Conservation (phyloP, 2,888 invertebrate species). For the Parelbella ahira region DNA sequence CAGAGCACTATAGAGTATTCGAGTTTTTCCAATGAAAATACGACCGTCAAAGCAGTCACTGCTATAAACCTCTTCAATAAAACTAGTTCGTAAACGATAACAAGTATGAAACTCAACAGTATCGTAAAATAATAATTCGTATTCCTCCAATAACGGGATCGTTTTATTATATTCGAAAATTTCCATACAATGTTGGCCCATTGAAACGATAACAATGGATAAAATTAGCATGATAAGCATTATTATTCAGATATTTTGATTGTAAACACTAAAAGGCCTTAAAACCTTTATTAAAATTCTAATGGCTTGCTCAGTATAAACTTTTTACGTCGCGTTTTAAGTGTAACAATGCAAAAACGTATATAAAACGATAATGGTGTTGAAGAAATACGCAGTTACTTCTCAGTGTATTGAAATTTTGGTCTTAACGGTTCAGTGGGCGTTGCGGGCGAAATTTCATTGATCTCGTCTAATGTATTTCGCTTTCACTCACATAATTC, state of each 20-base stretch:
- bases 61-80: too few species aligned
- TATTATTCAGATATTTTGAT: slow-evolving; percentile 20
- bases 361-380: slow-evolving; percentile 9
- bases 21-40: too few species aligned
- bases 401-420: slow-evolving; percentile 17
- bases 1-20: too few species aligned
- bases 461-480: too few species aligned
- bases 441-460: too few species aligned
- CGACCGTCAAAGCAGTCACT: too few species aligned
- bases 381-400: slow-evolving; percentile 10
- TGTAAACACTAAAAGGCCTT: slow-evolving; percentile 19
- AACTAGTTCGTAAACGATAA: too few species aligned
- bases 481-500: too few species aligned
- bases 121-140: too few species aligned
- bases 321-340: slow-evolving; percentile 10
- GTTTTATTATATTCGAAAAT: slow-evolving; percentile 12
- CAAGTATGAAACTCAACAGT: too few species aligned
- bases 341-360: slow-evolving; percentile 13
- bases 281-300: slow-evolving; percentile 21
- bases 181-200: slow-evolving; percentile 7
- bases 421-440: too few species aligned
- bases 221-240: slow-evolving; percentile 22
- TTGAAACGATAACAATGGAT: slow-evolving; percentile 21
- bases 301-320: slow-evolving; percentile 16
- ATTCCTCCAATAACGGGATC: too few species aligned